Conservation (phyloP, 2,888 invertebrate species). For the Coecobrya sp. region DNA sequence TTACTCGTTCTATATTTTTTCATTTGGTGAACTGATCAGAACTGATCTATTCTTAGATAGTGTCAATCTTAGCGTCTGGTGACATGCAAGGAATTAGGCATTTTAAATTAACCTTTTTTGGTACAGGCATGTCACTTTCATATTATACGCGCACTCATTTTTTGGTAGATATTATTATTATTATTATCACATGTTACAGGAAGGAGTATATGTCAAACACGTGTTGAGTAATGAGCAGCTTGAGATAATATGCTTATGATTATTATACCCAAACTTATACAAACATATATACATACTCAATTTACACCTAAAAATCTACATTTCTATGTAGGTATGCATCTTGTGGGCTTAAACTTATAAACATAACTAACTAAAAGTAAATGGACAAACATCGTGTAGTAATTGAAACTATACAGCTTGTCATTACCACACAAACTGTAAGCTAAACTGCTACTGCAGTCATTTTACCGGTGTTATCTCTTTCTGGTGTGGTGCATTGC, state of each 20-base stretch:
- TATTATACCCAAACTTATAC: neutral
- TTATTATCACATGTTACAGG: conserved; percentile 24
- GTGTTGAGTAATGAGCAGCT: conserved; percentile 34
- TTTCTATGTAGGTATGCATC: too few species aligned
- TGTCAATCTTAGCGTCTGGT: conserved; percentile 67
- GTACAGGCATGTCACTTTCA: neutral
- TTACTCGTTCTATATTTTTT: neutral
- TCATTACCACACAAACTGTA: neutral
- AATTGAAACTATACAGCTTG: conserved; percentile 11
- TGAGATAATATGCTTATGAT: neutral
- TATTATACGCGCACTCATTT: neutral
- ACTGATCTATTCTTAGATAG: conserved; percentile 70
- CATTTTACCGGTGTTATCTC: conserved; percentile 1
- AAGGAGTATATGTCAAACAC: conserved; percentile 34
- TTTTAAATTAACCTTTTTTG: conserved; percentile 54
- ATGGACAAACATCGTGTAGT: neutral
- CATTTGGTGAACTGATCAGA: conserved; percentile 1
- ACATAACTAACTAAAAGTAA: neutral
- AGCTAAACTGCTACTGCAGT: neutral
- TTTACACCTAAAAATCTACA: too few species aligned
- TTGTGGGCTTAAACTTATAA: neutral
- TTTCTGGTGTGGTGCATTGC: neutral
- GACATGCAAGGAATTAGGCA: conserved; percentile 73
- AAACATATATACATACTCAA: neutral
- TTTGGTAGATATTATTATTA: neutral